Percentiles rank a stretch among this genome's conserved stretches.
phyloP scores from a whole-genome alignment of 2,888 invertebrate genomes.

The Andricus curvator region DNA sequence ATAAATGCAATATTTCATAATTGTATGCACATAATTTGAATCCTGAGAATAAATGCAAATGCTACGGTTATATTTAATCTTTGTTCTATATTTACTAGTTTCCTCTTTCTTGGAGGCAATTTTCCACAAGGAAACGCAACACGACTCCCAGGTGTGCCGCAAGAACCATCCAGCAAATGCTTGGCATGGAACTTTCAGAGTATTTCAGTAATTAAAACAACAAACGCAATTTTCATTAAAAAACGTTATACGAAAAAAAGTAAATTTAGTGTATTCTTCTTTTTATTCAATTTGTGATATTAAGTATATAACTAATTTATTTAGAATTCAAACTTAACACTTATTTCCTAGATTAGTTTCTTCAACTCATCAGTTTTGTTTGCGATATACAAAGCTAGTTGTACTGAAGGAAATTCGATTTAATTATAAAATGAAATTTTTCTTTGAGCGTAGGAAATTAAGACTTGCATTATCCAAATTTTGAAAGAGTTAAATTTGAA shows the following conservation, averaged over 20 bases:
- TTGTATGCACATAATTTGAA: background rate
- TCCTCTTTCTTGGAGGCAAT: background rate
- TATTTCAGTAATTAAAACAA: conserved; percentile 29
- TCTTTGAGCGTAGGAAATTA: too few species aligned
- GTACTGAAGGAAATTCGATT: too few species aligned
- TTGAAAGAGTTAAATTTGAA: too few species aligned
- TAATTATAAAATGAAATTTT: too few species aligned
- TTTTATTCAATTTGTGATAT: background rate
- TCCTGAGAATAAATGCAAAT: background rate
- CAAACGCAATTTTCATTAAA: conserved; percentile 9
- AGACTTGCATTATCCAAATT: too few species aligned
- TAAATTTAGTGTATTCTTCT: background rate
- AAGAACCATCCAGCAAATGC: conserved; percentile 21
- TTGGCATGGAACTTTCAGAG: conserved; percentile 23
- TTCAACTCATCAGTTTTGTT: too few species aligned
- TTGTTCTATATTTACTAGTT: background rate
- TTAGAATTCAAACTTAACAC: background rate
- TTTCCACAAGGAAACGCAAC: conserved; percentile 16
- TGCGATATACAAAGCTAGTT: too few species aligned
- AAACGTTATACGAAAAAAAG: background rate
- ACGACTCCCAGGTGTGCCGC: conserved; percentile 18
- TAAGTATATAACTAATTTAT: background rate
- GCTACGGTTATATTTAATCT: background rate
- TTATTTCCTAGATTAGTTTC: background rate
- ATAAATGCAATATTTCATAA: background rate